These are phyloP conservation scores for Chesias legatella DNA, from an alignment of 2,888 invertebrate genomes.

Conservation along the genomic window DNA sequence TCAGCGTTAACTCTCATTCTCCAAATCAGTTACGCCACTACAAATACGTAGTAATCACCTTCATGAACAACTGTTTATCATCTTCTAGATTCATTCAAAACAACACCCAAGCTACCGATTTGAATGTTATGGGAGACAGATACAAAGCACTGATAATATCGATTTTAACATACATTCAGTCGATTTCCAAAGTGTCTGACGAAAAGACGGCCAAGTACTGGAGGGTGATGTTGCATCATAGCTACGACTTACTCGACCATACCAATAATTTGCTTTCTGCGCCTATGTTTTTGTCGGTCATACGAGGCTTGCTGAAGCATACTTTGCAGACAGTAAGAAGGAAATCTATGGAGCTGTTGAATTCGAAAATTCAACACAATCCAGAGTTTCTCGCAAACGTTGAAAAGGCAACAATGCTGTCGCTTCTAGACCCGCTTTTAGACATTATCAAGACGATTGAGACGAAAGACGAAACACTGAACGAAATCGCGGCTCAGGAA, in stretches of 20 bases:
- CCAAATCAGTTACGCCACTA: slow-evolving; percentile 91
- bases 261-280: slow-evolving; percentile 89
- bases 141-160: slow-evolving; percentile 86
- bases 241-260: slow-evolving; percentile 89
- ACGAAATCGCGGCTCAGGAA: slow-evolving; percentile 74
- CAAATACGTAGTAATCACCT: slow-evolving; percentile 89
- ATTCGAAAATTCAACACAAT: slow-evolving; percentile 87
- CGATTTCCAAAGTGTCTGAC: slow-evolving; percentile 82
- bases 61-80: slow-evolving; percentile 85
- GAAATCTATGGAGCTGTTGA: slow-evolving; percentile 92
- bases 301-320: slow-evolving; percentile 86
- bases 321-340: slow-evolving; percentile 85
- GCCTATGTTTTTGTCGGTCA: slow-evolving; percentile 88
- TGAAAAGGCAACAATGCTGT: slow-evolving; percentile 71
- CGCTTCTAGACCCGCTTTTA: slow-evolving; percentile 82
- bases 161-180: slow-evolving; percentile 84
- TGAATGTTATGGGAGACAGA: slow-evolving; percentile 76
- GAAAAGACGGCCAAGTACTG: slow-evolving; percentile 87
- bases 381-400: slow-evolving; percentile 81
- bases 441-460: slow-evolving; percentile 80
- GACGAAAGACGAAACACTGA: slow-evolving; percentile 47
- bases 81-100: slow-evolving; percentile 85
- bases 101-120: slow-evolving; percentile 75
- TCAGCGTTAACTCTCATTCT: slow-evolving; percentile 82
- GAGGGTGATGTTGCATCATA: slow-evolving; percentile 89